These are phyloP conservation scores for Tortricodes alternella DNA, from an alignment of 2,888 invertebrate genomes.

Conservation along the genomic window DNA sequence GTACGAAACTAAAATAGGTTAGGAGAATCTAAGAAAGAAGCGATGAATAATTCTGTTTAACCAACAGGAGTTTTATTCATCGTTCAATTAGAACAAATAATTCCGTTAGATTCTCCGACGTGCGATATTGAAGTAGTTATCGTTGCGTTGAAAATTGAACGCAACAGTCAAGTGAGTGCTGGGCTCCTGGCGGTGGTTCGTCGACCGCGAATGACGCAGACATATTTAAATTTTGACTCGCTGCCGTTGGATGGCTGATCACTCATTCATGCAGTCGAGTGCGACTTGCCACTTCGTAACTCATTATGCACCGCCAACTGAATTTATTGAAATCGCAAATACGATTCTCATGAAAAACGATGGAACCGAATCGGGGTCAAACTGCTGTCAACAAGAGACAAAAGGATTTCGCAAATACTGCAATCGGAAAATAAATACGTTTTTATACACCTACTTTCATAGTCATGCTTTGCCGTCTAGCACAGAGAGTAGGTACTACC, in stretches of 20 bases:
- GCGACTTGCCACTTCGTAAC: slow-evolving; percentile 25
- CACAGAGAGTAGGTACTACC: too few relatives aligned
- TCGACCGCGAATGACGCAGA: slow-evolving; percentile 27
- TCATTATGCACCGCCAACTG: slow-evolving; percentile 20
- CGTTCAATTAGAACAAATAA: slow-evolving; percentile 25
- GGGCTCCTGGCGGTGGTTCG: slow-evolving; percentile 7
- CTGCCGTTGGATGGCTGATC: slow-evolving; percentile 17
- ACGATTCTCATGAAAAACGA: neutral
- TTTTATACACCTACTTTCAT: too few relatives aligned
- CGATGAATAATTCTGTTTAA: slow-evolving; percentile 9
- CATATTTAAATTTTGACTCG: slow-evolving; percentile 28
- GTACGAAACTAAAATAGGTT: neutral
- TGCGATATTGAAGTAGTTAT: slow-evolving; percentile 15
- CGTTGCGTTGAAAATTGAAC: slow-evolving; percentile 23
- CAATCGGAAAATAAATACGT: too few relatives aligned
- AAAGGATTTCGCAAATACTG: neutral
- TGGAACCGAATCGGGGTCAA: neutral
- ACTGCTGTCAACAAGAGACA: neutral
- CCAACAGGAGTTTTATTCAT: slow-evolving; percentile 21
- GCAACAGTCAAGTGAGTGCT: slow-evolving; percentile 13
- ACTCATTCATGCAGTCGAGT: slow-evolving; percentile 27
- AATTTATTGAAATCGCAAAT: slow-evolving; percentile 7
- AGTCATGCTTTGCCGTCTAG: too few relatives aligned
- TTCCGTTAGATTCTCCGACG: slow-evolving; percentile 21
- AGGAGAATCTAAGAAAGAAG: neutral